Percentiles rank a stretch among this genome's conserved stretches.
phyloP scores from a whole-genome alignment of 2,888 invertebrate species.

The Cancer borealis region DNA sequence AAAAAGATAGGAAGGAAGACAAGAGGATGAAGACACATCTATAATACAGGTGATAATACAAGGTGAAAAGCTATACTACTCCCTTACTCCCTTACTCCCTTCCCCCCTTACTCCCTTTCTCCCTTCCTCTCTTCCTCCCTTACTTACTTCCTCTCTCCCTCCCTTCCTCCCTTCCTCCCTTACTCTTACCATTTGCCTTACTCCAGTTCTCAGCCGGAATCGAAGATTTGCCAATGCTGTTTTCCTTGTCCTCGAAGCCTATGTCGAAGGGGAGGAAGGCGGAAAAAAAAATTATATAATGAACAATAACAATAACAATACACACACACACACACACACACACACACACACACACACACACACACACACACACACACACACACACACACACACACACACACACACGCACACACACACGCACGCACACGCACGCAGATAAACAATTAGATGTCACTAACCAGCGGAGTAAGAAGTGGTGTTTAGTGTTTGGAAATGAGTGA shows the following conservation, averaged over 20 bases:
- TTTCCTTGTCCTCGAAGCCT: constrained; percentile 61
- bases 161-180: background rate
- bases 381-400: background rate
- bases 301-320: too few relatives aligned
- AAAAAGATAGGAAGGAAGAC: too few relatives aligned
- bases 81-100: too few relatives aligned
- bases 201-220: constrained; percentile 68
- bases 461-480: background rate
- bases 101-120: too few relatives aligned
- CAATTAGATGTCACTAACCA: background rate
- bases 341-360: background rate
- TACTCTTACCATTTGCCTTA: constrained; percentile 61
- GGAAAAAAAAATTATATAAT: background rate
- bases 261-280: background rate
- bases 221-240: constrained; percentile 56
- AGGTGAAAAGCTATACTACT: too few relatives aligned
- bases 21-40: too few relatives aligned
- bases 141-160: background rate
- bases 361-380: background rate
- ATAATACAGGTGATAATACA: too few relatives aligned
- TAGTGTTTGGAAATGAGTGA: too few relatives aligned
- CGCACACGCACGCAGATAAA: background rate
- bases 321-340: background rate
- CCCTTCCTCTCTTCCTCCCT: background rate
- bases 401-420: background rate